Evolutionary conservation across 92 coral and sea anemone species (phyloP).

Genomic region (Paramuricea clavata): DNA sequence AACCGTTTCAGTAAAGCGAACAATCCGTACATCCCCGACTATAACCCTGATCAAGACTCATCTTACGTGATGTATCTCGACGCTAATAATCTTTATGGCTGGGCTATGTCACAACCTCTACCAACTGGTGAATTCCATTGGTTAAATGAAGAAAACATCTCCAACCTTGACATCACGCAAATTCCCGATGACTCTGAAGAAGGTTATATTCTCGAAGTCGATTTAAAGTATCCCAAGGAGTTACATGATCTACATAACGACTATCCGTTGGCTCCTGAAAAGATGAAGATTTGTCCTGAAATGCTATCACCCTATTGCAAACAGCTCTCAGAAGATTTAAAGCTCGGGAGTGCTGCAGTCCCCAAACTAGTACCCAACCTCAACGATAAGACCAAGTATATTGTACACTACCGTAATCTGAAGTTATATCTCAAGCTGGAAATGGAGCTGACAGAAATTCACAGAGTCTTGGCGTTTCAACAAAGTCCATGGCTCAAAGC

Average conservation of each 20-base stretch:
- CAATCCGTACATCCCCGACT: constrained; percentile 48
- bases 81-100: constrained; percentile 61
- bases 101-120: constrained; percentile 47
- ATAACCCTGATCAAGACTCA: constrained; percentile 23
- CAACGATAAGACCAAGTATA: background rate
- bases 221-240: constrained; percentile 43
- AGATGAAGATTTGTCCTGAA: constrained; percentile 39
- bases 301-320: constrained; percentile 56
- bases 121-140: constrained; percentile 23
- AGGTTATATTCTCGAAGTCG: constrained; percentile 51
- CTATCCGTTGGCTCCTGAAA: constrained; percentile 62
- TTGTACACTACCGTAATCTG: background rate
- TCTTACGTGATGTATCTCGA: constrained; percentile 55
- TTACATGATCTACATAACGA: constrained; percentile 49
- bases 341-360: background rate
- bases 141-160: constrained; percentile 48
- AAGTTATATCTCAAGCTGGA: too few relatives aligned
- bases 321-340: constrained; percentile 2
- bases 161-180: constrained; percentile 26
- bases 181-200: constrained; percentile 44
- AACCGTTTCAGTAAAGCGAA: constrained; percentile 48
- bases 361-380: constrained; percentile 21
- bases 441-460: too few relatives aligned
- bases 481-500: too few relatives aligned
- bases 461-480: too few relatives aligned